phyloP scores from a whole-genome alignment of 2,888 invertebrate species.

The Falcaria lacertinaria region DNA sequence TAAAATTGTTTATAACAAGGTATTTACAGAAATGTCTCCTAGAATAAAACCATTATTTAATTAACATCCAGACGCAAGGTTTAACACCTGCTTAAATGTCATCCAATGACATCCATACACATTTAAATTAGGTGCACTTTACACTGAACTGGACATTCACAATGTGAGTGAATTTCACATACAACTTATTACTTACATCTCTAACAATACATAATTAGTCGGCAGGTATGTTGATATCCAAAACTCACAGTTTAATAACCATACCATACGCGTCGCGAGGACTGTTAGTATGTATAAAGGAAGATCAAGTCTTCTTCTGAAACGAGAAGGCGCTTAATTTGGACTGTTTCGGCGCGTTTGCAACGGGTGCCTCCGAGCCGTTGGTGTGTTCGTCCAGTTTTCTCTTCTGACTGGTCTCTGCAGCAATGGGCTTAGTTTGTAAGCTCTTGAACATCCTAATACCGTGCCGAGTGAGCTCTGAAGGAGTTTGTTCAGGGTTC shows the following conservation, averaged over 20 bases:
- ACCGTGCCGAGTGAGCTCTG: slow-evolving; percentile 79
- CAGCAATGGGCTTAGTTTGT: slow-evolving; percentile 32
- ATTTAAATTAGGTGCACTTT: too few relatives aligned
- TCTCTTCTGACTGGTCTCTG: slow-evolving; percentile 49
- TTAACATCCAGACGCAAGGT: too few relatives aligned
- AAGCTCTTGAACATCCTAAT: slow-evolving; percentile 72
- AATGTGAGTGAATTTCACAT: too few relatives aligned
- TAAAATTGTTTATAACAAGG: too few relatives aligned
- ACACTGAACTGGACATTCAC: too few relatives aligned
- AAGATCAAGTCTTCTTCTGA: slow-evolving; percentile 46
- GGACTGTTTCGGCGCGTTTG: slow-evolving; percentile 64
- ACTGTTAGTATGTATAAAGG: not conserved
- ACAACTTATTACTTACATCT: too few relatives aligned
- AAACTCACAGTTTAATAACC: too few relatives aligned
- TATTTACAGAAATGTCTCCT: not conserved
- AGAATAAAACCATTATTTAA: not conserved
- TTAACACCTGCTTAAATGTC: too few relatives aligned
- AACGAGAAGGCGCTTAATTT: slow-evolving; percentile 73
- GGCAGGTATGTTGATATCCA: too few relatives aligned
- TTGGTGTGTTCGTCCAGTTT: slow-evolving; percentile 53
- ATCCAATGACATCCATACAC: too few relatives aligned
- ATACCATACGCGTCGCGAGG: too few relatives aligned
- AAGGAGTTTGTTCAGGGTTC: slow-evolving; percentile 71
- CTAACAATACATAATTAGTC: too few relatives aligned
- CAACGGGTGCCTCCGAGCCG: slow-evolving; percentile 31